Evolutionary conservation across 2,113 vertebrate genomes (phyloP).

Genomic region (Arizona elegans): DNA sequence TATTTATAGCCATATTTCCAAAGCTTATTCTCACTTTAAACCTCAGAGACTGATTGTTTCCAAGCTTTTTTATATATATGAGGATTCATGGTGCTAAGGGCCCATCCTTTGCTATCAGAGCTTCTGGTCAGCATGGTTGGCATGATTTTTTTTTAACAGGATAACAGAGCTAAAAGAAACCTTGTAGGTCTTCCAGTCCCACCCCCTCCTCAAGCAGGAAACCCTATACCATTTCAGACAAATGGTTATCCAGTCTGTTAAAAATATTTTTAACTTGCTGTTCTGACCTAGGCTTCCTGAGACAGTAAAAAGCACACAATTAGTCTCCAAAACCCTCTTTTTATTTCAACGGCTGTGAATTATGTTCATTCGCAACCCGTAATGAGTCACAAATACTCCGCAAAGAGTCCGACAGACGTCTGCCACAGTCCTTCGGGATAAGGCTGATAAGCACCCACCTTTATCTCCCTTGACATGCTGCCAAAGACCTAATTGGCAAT

Average conservation of each 20-base stretch:
- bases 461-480: too few species aligned
- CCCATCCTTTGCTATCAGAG: background rate
- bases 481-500: too few species aligned
- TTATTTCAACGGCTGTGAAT: too few species aligned
- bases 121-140: background rate
- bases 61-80: background rate
- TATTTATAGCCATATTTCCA: background rate
- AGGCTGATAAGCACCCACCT: too few species aligned
- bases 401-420: too few species aligned
- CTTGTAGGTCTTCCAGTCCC: background rate
- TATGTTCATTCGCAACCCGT: too few species aligned
- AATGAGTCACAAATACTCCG: too few species aligned
- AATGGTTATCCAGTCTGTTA: background rate
- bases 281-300: too few species aligned
- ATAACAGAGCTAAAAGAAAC: background rate
- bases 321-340: too few species aligned
- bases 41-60: background rate
- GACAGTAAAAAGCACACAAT: too few species aligned
- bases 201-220: background rate
- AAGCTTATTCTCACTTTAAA: background rate
- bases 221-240: background rate
- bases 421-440: too few species aligned
- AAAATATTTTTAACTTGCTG: background rate
- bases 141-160: background rate
- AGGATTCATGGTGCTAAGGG: background rate